phyloP scores from a whole-genome alignment of 2,113 vertebrate genomes.

The Caretta caretta region DNA sequence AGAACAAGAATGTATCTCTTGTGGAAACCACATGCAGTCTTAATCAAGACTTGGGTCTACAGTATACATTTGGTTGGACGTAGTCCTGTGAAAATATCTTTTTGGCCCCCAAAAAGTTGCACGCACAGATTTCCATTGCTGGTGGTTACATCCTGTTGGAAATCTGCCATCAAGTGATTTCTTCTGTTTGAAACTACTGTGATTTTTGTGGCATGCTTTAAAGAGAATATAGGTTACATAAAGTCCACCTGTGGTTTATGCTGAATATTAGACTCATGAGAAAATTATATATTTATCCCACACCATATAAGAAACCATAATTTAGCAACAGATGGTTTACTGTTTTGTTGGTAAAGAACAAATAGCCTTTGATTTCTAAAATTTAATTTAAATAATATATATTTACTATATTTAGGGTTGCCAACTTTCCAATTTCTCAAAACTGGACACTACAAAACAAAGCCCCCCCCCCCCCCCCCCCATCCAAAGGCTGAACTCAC shows the following conservation, averaged over 20 bases:
- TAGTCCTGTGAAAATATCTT: slow-evolving; percentile 24
- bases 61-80: neutral
- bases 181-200: neutral
- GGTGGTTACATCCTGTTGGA: slow-evolving; percentile 4
- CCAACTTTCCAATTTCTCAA: neutral
- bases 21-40: neutral
- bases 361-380: neutral
- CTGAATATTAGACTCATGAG: neutral
- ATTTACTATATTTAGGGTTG: neutral
- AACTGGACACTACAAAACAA: neutral
- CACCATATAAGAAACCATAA: rapidly evolving
- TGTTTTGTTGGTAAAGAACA: neutral
- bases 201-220: neutral
- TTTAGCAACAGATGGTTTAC: neutral
- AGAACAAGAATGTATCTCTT: slow-evolving; percentile 8
- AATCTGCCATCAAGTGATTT: neutral
- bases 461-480: too few relatives aligned
- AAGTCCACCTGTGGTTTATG: neutral
- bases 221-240: neutral
- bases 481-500: neutral
- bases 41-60: neutral
- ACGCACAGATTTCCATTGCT: neutral
- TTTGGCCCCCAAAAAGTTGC: neutral
- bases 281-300: neutral
- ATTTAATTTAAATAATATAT: neutral